Evolutionary conservation across 2,888 invertebrate species (phyloP).

Genomic region (Keiferia lycopersicella): DNA sequence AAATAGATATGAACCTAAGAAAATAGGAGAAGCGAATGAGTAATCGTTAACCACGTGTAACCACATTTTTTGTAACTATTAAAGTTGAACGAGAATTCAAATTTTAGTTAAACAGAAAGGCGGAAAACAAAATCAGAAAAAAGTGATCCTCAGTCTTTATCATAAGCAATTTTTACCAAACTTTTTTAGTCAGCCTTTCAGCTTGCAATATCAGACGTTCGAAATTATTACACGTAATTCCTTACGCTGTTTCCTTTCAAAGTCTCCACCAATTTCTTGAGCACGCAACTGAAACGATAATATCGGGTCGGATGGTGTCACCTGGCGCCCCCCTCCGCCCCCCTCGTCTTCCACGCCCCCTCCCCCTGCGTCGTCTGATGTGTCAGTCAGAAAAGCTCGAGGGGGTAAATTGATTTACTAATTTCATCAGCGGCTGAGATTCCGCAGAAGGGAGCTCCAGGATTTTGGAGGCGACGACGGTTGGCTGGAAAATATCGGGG

Average conservation of each 20-base stretch:
- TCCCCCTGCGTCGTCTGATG: slow-evolving; percentile 10
- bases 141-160: no score
- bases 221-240: no score
- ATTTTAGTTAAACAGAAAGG: no score
- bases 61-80: no score
- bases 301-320: slow-evolving; percentile 1
- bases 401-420: slow-evolving; percentile 16
- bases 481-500: slow-evolving; percentile 1
- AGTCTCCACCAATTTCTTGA: slow-evolving; percentile 23
- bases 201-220: no score
- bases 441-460: slow-evolving; percentile 7
- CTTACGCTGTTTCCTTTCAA: slow-evolving; percentile 10
- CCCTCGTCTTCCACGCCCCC: background rate
- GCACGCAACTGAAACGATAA: slow-evolving; percentile 4
- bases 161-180: no score
- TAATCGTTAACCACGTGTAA: no score
- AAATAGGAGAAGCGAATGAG: no score
- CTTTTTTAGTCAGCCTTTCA: no score
- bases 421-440: slow-evolving; percentile 21
- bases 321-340: background rate
- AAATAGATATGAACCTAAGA: no score
- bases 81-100: no score
- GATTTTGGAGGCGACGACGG: background rate
- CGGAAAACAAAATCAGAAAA: no score
- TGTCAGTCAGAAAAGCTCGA: slow-evolving; percentile 14